Conservation (phyloP, 2,797 vertebrate genomes). For the Garrulus glandarius region DNA sequence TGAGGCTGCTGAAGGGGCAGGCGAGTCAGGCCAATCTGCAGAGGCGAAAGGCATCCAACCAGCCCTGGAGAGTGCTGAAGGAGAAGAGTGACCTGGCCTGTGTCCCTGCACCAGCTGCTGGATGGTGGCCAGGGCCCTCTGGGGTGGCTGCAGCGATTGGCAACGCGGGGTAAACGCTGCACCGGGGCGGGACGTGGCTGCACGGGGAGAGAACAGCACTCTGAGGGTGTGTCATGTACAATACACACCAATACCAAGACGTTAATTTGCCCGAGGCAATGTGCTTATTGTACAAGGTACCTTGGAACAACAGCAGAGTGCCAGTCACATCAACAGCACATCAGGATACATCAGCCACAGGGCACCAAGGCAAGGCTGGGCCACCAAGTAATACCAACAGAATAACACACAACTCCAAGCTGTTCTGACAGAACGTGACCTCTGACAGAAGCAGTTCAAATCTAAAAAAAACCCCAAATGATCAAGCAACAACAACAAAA, state of each 20-base stretch:
- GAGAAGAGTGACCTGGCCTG: not conserved
- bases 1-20: not conserved
- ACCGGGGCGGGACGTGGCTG: not conserved
- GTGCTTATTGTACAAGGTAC: not conserved
- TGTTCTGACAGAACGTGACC: not conserved
- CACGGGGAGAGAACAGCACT: not conserved
- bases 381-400: not conserved
- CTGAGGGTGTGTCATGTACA: not conserved
- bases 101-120: too few species aligned
- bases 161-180: accelerated
- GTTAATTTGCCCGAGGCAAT: not conserved
- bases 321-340: not conserved
- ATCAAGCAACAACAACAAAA: not conserved
- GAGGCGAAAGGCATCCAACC: not conserved
- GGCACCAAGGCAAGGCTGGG: not conserved
- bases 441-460: not conserved
- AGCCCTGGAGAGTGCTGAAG: not conserved
- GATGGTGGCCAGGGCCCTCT: not conserved
- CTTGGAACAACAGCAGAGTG: not conserved
- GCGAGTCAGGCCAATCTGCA: not conserved
- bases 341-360: not conserved
- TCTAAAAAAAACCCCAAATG: not conserved
- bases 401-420: not conserved
- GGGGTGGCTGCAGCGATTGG: not conserved
- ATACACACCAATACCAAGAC: not conserved